Evolutionary conservation across 2,113 vertebrate species (phyloP).

Genomic region (Xenotilapia caudafasciata): DNA sequence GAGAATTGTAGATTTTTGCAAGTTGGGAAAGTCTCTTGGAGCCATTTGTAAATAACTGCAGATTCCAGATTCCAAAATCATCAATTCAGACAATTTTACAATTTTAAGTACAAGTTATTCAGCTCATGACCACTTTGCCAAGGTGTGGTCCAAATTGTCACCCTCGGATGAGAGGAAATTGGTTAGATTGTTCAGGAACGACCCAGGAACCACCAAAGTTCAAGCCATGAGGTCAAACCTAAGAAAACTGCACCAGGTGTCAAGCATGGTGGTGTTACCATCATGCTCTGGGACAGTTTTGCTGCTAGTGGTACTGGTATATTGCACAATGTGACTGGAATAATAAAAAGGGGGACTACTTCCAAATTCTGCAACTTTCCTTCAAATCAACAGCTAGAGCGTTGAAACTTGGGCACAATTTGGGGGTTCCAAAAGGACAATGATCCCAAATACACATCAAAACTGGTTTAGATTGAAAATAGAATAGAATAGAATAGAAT

Average conservation of each 20-base stretch:
- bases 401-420: neutral
- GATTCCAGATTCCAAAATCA: neutral
- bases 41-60: neutral
- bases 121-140: neutral
- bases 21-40: neutral
- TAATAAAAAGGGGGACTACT: neutral
- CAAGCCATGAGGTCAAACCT: neutral
- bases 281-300: neutral
- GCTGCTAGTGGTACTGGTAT: neutral
- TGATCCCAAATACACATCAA: neutral
- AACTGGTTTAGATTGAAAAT: neutral
- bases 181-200: neutral
- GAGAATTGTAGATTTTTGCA: neutral
- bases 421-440: neutral
- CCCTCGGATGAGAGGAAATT: neutral
- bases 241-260: neutral
- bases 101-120: neutral
- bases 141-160: neutral
- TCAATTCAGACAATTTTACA: neutral
- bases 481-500: neutral
- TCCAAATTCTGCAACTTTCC: neutral
- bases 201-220: neutral
- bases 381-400: neutral
- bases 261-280: neutral
- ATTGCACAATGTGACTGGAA: neutral